These are phyloP conservation scores for Chlorospingus semifuscus DNA, from an alignment of 2,797 vertebrate species.

Conservation along the genomic window DNA sequence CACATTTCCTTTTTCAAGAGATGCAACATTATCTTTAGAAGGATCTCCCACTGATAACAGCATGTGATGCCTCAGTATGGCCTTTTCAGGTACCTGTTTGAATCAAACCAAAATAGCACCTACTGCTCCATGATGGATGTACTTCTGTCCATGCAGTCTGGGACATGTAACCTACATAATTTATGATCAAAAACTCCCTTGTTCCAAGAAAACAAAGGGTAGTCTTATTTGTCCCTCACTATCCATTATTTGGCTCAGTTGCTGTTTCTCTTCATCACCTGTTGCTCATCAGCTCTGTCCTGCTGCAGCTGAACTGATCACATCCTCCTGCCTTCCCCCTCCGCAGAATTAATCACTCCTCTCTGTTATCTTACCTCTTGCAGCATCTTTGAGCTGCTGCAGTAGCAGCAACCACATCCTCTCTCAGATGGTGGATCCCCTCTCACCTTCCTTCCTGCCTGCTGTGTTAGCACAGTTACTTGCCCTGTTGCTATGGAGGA, in stretches of 20 bases:
- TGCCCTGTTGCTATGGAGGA: not conserved
- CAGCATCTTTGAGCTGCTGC: not conserved
- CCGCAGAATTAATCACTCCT: not conserved
- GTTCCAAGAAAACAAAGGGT: not conserved
- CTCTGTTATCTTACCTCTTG: not conserved
- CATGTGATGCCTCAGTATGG: not conserved
- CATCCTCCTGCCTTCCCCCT: not conserved
- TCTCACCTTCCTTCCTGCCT: slow-evolving; percentile 41
- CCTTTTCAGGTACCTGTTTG: not conserved
- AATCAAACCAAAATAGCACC: not conserved
- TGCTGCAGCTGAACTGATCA: not conserved
- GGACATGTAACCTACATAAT: not conserved
- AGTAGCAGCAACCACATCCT: slow-evolving; percentile 35
- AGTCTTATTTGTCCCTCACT: not conserved
- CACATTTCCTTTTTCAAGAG: not conserved
- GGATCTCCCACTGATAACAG: not conserved
- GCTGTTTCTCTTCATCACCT: not conserved
- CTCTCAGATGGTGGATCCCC: not conserved
- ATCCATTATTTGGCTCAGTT: not conserved
- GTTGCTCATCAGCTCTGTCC: not conserved
- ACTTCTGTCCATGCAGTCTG: not conserved
- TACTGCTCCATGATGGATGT: not conserved
- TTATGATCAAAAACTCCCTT: not conserved
- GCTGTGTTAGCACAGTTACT: not conserved
- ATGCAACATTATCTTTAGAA: not conserved